Evolutionary conservation across 2,797 vertebrate genomes (phyloP), one percentile per base, ranked within the genome.

Genomic region (Halcyon leucocephala): DNA sequence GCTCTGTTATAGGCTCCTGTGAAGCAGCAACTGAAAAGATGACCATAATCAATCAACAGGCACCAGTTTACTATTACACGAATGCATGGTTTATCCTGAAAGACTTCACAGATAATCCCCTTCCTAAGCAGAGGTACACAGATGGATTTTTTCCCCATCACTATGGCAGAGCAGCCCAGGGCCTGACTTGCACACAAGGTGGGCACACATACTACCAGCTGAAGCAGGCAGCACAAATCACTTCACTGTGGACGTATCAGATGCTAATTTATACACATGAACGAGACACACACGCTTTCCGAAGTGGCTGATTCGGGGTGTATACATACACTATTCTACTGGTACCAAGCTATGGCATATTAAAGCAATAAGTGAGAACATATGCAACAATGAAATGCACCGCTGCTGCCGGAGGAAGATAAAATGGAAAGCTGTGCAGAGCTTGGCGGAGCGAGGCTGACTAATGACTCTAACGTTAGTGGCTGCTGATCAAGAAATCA

Each of bases 401-500:
- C 76, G 20, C 29, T 91, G 94, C 94, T 91, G 95, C 88, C 31
- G 62, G 58, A 93, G 87, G 83, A 93, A 93, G 95, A 95, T 85
- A 94, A 95, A 94, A 84, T 19, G 74, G 69, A 90, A 57, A 93
- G 88, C 78, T 82, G 85, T 65, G 93, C 86, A 37, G 48, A 0
- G 33, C 85, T 72, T 76, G 79, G 92, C 67, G 61, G 89, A 62
- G 88, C 31, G 86, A 86, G 91, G 91, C 77, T 96, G 96, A 95
- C 91, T 92, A 93, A 96, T 66, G 91, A 57, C 52, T 87, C 83
- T 37, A 37, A 60, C 19, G 74, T 37, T 62, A 42, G 93, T 42
- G 86, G 94, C 85, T 94, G 90, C 83, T 86, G 96, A 94, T 96
- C 96, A 95, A 54, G 87, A 82, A 97, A 93, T 73, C 89, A 91